Conservation (phyloP, 2,888 invertebrate genomes). For the Clanis bilineata region DNA sequence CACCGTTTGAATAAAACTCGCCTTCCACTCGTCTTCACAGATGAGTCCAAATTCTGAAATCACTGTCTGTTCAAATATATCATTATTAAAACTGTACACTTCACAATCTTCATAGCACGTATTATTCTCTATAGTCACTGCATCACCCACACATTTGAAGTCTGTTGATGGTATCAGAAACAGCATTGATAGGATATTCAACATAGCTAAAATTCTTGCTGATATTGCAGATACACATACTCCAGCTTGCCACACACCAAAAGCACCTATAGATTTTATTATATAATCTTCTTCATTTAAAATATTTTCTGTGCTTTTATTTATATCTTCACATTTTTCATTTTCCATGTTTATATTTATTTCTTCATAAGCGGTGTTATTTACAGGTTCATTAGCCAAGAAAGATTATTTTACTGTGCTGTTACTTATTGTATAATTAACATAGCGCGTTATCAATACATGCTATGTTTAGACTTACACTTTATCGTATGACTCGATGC, state of each 20-base stretch:
- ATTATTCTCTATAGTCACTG: conserved; percentile 34
- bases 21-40: conserved; percentile 52
- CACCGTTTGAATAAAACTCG: conserved; percentile 50
- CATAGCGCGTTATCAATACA: not conserved
- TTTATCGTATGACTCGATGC: not conserved
- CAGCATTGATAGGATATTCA: conserved; percentile 50
- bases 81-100: conserved; percentile 44
- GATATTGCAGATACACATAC: conserved; percentile 40
- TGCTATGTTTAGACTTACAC: not conserved
- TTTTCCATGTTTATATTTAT: conserved; percentile 31
- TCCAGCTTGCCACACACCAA: conserved; percentile 53
- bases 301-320: conserved; percentile 28
- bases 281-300: conserved; percentile 48
- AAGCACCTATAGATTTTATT: conserved; percentile 50
- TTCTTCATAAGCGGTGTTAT: too few species aligned
- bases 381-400: conserved; percentile 17
- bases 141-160: conserved; percentile 45
- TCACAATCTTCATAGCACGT: conserved; percentile 51
- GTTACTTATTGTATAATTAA: too few species aligned
- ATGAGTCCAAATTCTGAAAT: conserved; percentile 53
- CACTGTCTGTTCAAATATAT: conserved; percentile 46
- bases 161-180: conserved; percentile 49
- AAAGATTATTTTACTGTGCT: not conserved
- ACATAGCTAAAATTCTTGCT: conserved; percentile 44
- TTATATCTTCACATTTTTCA: conserved; percentile 18